Evolutionary conservation across 2,113 vertebrate genomes (phyloP).

Genomic region (Campylorhamphus procurvoides): DNA sequence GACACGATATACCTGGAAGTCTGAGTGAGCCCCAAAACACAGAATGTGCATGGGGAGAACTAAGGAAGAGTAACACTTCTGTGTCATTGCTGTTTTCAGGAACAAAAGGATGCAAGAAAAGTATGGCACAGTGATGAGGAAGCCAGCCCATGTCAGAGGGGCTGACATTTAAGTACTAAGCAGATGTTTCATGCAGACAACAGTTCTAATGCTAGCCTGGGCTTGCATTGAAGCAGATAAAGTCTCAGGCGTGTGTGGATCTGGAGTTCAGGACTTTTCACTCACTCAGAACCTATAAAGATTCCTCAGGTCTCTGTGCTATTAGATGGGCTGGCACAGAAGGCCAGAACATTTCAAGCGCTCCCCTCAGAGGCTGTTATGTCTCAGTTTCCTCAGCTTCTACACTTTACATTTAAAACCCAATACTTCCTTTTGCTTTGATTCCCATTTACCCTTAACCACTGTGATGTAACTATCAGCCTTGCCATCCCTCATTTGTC

Average conservation of each 20-base stretch:
- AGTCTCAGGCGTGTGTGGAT: background rate
- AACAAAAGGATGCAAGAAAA: background rate
- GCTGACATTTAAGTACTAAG: background rate
- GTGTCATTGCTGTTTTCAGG: background rate
- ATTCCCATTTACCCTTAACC: background rate
- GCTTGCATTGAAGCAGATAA: background rate
- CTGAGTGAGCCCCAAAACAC: background rate
- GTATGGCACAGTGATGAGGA: background rate
- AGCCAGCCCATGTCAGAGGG: background rate
- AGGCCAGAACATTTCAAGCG: background rate
- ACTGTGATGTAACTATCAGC: accelerated
- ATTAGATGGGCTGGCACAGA: background rate
- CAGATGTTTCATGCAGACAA: background rate
- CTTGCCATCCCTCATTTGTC: background rate
- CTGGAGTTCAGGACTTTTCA: background rate
- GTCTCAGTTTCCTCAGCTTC: background rate
- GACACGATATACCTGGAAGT: background rate
- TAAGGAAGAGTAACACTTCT: background rate
- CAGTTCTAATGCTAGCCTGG: background rate
- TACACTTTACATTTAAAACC: background rate
- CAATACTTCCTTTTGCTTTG: background rate
- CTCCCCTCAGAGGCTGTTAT: background rate
- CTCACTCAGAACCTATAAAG: background rate
- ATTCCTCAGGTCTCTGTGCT: background rate
- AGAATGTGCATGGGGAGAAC: accelerated